Conservation (phyloP, 2,888 invertebrate species). For the Erebia palarica region DNA sequence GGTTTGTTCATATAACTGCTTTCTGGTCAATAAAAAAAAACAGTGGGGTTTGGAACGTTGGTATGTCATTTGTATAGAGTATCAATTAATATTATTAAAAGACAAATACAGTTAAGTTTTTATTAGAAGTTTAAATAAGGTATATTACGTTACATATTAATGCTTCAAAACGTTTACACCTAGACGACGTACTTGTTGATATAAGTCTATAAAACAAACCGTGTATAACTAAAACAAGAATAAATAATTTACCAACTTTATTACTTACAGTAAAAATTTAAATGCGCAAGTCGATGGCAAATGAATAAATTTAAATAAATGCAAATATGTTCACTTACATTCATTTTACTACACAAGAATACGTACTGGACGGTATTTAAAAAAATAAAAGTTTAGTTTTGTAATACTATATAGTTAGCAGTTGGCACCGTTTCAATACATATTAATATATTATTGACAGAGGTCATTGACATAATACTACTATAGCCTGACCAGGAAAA, state of each 20-base stretch:
- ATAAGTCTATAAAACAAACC: no score
- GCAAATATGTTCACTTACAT: not conserved
- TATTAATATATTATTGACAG: constrained; percentile 8
- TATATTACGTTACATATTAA: no score
- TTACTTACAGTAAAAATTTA: not conserved
- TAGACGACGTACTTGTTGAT: no score
- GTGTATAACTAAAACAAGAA: no score
- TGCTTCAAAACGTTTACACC: no score
- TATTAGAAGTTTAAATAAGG: no score
- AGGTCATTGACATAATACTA: constrained; percentile 7
- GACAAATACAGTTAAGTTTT: no score
- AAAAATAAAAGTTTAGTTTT: not conserved
- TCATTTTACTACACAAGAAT: no score
- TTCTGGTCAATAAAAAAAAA: not conserved
- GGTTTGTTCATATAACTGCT: not conserved
- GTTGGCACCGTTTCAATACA: constrained; percentile 6
- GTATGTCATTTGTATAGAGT: no score
- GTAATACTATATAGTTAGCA: not conserved
- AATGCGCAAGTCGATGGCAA: not conserved
- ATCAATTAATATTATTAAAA: no score
- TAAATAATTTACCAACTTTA: no score
- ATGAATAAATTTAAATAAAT: not conserved
- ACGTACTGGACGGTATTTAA: not conserved
- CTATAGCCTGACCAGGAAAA: not conserved
- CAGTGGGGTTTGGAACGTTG: no score